Percentiles rank a stretch among this genome's conserved stretches.
Evolutionary conservation across 1,140 invertebrate species (phyloP).

Genomic region (Ditylenchus dipsaci): DNA sequence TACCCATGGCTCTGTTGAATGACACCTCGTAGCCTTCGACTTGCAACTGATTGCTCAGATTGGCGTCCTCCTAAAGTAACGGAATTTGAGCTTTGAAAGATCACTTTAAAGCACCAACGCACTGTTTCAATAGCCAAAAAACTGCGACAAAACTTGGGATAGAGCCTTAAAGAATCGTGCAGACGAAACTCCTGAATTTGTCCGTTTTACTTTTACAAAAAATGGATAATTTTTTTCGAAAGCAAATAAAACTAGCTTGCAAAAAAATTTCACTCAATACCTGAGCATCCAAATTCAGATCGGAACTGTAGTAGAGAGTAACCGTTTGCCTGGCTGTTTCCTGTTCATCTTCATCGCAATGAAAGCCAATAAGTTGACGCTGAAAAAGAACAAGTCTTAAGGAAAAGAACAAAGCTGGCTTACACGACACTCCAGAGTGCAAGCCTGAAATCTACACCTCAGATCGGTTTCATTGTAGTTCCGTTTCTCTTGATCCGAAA

Average conservation of each 20-base stretch:
- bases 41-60: background rate
- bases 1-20: background rate
- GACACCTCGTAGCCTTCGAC: background rate
- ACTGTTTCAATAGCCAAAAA: background rate
- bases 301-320: slow-evolving; percentile 19
- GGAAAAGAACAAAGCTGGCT: background rate
- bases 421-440: slow-evolving; percentile 29
- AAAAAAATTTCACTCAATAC: too few relatives aligned
- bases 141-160: slow-evolving; percentile 1
- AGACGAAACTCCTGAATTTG: background rate
- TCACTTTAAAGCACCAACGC: background rate
- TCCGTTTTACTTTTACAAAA: too few relatives aligned
- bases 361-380: slow-evolving; percentile 7
- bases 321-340: slow-evolving; percentile 6
- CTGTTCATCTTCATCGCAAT: slow-evolving; percentile 11
- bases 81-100: background rate
- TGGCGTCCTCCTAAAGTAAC: background rate
- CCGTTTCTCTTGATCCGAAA: slow-evolving; percentile 3
- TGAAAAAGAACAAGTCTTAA: background rate
- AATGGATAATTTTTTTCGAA: too few relatives aligned
- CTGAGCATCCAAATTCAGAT: slow-evolving; percentile 19
- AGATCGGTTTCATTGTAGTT: slow-evolving; percentile 37
- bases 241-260: too few relatives aligned
- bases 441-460: slow-evolving; percentile 37
- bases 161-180: background rate